Evolutionary conservation across 2,888 invertebrate genomes (phyloP), one percentile per base, ranked within the genome.

Genomic region (Drosophila nigricruria): DNA sequence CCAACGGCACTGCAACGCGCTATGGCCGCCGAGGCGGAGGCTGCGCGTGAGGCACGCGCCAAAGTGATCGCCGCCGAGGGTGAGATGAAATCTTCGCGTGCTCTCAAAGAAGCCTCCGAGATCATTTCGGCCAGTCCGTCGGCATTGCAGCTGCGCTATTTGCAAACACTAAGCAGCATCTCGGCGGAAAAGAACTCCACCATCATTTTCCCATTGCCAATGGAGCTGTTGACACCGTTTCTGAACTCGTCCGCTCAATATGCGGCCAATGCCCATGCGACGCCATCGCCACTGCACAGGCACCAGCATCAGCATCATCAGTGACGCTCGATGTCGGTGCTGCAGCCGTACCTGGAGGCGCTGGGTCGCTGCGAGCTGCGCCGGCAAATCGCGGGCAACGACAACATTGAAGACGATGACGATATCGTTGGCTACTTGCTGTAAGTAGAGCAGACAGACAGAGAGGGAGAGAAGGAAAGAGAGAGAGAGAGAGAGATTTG

Each of bases 141-240:
- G 5, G 96, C 97, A 0, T 93, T 97, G 73, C 93, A 93, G 96
- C 90, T 97, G 73, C 95, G 97, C 16, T 97, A 97, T 91, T 94
- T 97, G 40, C 98, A 98, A 93, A 98, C 98, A 0, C 94, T 98
- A 64, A 97, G 95, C 93, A 96, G 96, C 63, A 98, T 98, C 92
- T 97, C 98, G 1, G 97, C 97, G 0, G 98, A 98, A 93, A 98
- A 98, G 93, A 98, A 98, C 92, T 98, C 98, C 0, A 98, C 98
- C 0, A 98, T 98, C 82, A 96, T 98, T 71, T 98, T 98, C 91
- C 98, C 98, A 1, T 94, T 98, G 79, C 98, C 98, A 0, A 95
- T 98, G 93, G 98, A 98, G 90, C 92, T 97, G 66, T 90, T 96
- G 23, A 87, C 92, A 5, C 92, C 92, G 16, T 92, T 92, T 56